These are phyloP conservation scores for Malurus leucopterus DNA, from an alignment of 2,797 vertebrate species.

Conservation along the genomic window DNA sequence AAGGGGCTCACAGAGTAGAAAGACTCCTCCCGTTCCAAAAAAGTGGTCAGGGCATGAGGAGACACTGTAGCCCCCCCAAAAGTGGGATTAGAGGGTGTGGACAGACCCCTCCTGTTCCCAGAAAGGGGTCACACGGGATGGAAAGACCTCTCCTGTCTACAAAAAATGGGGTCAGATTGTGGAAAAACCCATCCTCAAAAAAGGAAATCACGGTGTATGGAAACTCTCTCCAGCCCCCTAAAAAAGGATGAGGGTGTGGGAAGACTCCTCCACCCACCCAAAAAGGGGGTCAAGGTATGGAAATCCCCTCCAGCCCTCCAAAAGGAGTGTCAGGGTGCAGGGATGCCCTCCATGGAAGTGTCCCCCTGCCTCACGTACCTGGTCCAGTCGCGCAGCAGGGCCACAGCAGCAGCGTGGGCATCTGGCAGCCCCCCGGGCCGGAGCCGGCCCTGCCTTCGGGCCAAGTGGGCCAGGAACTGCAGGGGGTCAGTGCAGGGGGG, in stretches of 20 bases:
- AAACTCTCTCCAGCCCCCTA: fast-evolving
- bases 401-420: background rate
- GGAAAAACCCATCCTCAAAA: too few relatives aligned
- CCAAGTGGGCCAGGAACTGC: background rate
- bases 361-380: background rate
- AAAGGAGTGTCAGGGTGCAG: background rate
- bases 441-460: background rate
- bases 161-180: too few relatives aligned
- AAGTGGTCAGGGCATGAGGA: too few relatives aligned
- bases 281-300: fast-evolving
- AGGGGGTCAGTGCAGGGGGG: background rate
- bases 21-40: background rate
- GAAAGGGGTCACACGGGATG: background rate
- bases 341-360: fast-evolving
- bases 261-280: too few relatives aligned
- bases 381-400: background rate
- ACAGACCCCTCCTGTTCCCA: too few relatives aligned
- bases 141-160: background rate
- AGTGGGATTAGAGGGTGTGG: background rate
- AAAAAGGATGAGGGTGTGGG: background rate
- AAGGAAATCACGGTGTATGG: too few relatives aligned
- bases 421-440: background rate
- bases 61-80: fast-evolving
- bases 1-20: too few relatives aligned
- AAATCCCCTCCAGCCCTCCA: too few relatives aligned